Base-by-base conservation (phyloP, 2,113 vertebrate genomes). In the Aleadryas rufinucha region DNA sequence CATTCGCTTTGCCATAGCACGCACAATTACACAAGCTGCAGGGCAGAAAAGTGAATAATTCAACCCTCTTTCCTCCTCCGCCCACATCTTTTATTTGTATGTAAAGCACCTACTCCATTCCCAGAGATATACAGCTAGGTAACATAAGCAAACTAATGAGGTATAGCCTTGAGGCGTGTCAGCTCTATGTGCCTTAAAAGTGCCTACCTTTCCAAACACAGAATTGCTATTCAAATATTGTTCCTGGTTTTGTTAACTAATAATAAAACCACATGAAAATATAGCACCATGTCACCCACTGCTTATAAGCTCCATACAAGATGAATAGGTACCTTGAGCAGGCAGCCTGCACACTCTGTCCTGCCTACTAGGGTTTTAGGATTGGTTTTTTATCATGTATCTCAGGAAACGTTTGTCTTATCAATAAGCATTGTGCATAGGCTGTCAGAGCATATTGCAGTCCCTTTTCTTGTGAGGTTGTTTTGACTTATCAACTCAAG, bases 401-500 rank as follows among this genome's bases (percentile, higher is more conserved):
- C 57, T 89, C 69, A 68, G 64, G 59, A 92, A 92, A 57, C 17
- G 21, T 66, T 90, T 84, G 16, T 52, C 76, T 89, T 72, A 81
- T 92, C 79, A 74, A 60, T 35, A 41, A 88, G 75, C 59, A 35
- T n/a, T 50, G 39, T 49, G 69, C 44, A 52, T 10, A 60, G 28
- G 42, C n/a, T 78, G 33, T 39, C 82, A 89, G 59, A 84, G 39
- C 39, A 86, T 33, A 93, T 15, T 72, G 63, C 65, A 81, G 20
- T 41, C 57, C 54, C 10, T 18, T 90, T 88, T 92, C 61, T 45
- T 3, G 2, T 52, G 79, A 11, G 57, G 23, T 14, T 93, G 79
- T 89, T 97, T 88, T 90, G 81, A 93, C 78, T 88, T 87, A 45
- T 41, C 57, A 90, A 79, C 10, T 95, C 39, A 89, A 85, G 91